These are phyloP conservation scores for Sipha maydis DNA, from an alignment of 2,888 invertebrate genomes.

Conservation along the genomic window DNA sequence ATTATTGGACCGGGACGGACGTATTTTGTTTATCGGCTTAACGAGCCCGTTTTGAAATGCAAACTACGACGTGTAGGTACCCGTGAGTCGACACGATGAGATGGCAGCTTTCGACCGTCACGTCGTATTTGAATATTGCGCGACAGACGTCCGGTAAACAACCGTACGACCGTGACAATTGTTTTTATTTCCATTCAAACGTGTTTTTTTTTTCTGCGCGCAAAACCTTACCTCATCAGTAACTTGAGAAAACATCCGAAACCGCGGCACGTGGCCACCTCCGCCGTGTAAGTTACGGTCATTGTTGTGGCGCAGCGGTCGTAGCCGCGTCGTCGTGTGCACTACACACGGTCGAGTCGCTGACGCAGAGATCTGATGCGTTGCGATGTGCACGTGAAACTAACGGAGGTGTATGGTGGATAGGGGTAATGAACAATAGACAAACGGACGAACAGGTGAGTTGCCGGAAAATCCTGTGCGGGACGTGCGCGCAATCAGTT, in stretches of 20 bases:
- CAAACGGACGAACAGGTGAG: too few relatives aligned
- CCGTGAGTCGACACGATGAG: too few relatives aligned
- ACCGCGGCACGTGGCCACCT: constrained; percentile 86
- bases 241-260: constrained; percentile 90
- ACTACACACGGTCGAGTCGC: not conserved
- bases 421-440: not conserved
- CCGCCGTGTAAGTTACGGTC: constrained; percentile 87
- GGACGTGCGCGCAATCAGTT: not conserved
- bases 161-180: not conserved
- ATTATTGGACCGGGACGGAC: too few relatives aligned
- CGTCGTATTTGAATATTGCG: too few relatives aligned
- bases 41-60: too few relatives aligned
- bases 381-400: too few relatives aligned
- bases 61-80: too few relatives aligned
- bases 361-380: not conserved
- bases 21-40: too few relatives aligned
- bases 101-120: too few relatives aligned
- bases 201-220: too few relatives aligned
- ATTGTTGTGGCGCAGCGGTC: constrained; percentile 70
- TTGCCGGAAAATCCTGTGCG: not conserved
- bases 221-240: constrained; percentile 75
- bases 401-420: too few relatives aligned
- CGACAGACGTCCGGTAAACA: too few relatives aligned
- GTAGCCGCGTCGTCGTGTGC: not conserved
- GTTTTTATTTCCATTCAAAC: not conserved